phyloP scores from a whole-genome alignment of 2,113 vertebrate genomes.

The Phylloscopus trochiloides region DNA sequence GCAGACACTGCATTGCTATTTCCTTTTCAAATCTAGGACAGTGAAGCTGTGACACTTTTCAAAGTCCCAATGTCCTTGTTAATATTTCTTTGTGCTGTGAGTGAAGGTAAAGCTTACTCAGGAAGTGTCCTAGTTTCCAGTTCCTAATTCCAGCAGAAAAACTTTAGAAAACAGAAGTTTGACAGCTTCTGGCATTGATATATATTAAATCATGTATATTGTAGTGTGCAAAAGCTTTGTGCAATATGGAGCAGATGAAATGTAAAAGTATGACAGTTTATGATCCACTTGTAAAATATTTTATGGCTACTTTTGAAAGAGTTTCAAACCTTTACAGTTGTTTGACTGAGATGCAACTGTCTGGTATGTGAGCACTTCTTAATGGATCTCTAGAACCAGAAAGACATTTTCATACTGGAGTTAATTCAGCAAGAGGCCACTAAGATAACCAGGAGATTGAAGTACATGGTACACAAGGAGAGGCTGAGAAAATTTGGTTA shows the following conservation, averaged over 20 bases:
- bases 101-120: slow-evolving; percentile 20
- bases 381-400: background rate
- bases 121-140: slow-evolving; percentile 42
- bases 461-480: background rate
- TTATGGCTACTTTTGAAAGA: background rate
- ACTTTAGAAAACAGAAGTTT: slow-evolving; percentile 14
- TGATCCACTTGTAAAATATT: background rate
- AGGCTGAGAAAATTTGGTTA: background rate
- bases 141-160: background rate
- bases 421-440: background rate
- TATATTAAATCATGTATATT: background rate
- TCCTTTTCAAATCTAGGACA: slow-evolving; percentile 52
- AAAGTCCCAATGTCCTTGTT: slow-evolving; percentile 62
- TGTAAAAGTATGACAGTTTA: background rate
- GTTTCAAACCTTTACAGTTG: background rate
- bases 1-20: slow-evolving; percentile 30
- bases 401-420: background rate
- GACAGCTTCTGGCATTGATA: background rate
- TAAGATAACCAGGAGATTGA: background rate
- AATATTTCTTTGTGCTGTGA: slow-evolving; percentile 51
- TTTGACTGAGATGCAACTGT: background rate
- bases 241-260: background rate
- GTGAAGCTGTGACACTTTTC: slow-evolving; percentile 22
- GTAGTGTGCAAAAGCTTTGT: background rate
- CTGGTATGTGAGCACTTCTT: background rate